Conservation (phyloP, 2,113 vertebrate species). For the Callaeas wilsoni region DNA sequence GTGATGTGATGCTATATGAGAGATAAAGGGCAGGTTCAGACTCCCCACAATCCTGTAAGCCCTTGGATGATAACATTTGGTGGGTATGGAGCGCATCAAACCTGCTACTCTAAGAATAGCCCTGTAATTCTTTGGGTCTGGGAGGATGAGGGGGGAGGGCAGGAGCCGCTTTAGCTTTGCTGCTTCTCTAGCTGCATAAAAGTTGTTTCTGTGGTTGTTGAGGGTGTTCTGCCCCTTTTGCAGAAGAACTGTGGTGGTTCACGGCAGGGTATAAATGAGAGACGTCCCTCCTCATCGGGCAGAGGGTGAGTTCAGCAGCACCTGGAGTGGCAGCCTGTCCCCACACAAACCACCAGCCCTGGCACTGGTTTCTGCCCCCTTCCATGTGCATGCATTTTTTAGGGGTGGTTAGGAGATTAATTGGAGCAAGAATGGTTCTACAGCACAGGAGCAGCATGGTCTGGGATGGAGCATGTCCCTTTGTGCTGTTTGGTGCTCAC, state of each 20-base stretch:
- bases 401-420: background rate
- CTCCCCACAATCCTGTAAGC: background rate
- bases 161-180: background rate
- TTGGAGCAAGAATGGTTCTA: background rate
- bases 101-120: background rate
- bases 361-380: background rate
- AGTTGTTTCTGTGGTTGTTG: background rate
- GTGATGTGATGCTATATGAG: background rate
- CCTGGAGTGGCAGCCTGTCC: background rate
- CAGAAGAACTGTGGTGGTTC: slow-evolving; percentile 35
- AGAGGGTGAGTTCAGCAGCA: slow-evolving; percentile 37
- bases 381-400: fast-evolving
- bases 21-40: background rate
- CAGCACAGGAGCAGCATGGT: background rate
- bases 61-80: background rate
- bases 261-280: background rate
- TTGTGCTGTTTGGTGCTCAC: background rate
- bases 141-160: background rate
- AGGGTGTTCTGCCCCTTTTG: background rate
- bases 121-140: background rate
- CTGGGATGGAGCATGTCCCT: background rate
- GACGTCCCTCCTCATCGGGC: background rate
- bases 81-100: background rate
- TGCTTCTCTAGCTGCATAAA: background rate
- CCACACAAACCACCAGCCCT: background rate